These are phyloP conservation scores for Tricholauxania praeusta DNA, from an alignment of 2,888 invertebrate genomes.

Conservation along the genomic window DNA sequence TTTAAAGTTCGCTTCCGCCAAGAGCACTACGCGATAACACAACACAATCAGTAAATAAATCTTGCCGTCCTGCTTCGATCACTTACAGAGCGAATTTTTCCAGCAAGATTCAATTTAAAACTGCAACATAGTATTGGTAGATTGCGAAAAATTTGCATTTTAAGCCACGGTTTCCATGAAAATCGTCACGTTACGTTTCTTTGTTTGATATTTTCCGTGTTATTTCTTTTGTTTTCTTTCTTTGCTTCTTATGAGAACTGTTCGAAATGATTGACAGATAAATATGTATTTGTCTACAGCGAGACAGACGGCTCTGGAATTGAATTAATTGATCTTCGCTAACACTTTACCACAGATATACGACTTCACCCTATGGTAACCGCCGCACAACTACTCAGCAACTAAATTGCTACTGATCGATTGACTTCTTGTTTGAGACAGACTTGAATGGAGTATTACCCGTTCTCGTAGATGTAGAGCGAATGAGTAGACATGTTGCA, in stretches of 20 bases:
- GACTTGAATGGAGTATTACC: background rate
- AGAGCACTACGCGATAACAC: constrained; percentile 12
- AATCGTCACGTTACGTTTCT: too few relatives aligned
- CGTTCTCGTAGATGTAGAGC: background rate
- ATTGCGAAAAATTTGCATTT: too few relatives aligned
- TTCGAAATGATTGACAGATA: too few relatives aligned
- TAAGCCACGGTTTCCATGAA: too few relatives aligned
- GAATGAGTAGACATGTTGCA: constrained; percentile 4
- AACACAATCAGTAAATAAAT: constrained; percentile 7
- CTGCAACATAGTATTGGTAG: too few relatives aligned
- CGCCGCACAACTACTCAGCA: constrained; percentile 23
- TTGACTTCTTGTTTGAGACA: background rate
- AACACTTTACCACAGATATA: background rate
- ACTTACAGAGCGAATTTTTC: background rate
- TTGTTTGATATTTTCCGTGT: too few relatives aligned
- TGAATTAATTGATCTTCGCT: too few relatives aligned
- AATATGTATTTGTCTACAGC: too few relatives aligned
- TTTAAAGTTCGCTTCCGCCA: background rate
- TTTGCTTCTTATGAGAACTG: too few relatives aligned
- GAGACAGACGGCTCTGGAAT: too few relatives aligned
- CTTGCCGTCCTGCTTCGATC: background rate
- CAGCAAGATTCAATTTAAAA: too few relatives aligned
- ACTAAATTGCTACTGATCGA: background rate
- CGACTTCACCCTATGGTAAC: constrained; percentile 19
- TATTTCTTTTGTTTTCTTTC: too few relatives aligned